Percentiles rank a stretch among this genome's conserved stretches.
Conservation (phyloP, 1,140 invertebrate species). For the Pemphigus obesinymphae region DNA sequence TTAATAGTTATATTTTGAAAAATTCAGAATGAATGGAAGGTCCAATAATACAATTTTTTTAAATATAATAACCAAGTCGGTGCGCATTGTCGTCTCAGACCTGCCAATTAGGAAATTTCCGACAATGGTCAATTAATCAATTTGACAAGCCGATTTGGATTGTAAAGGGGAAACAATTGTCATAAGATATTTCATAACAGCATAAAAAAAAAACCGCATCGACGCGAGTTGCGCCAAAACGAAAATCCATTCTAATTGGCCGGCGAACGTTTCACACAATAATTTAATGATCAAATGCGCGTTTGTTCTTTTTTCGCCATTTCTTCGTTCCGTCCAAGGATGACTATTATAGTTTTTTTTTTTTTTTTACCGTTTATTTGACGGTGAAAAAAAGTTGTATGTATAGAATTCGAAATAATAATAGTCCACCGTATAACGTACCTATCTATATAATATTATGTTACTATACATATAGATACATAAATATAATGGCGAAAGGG, state of each 20-base stretch:
- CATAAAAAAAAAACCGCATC: neutral
- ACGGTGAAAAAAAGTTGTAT: no score
- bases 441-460: no score
- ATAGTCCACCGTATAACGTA: no score
- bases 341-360: neutral
- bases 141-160: neutral
- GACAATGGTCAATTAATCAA: constrained; percentile 9
- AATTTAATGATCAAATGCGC: neutral
- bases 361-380: neutral
- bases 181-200: neutral
- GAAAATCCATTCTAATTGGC: constrained; percentile 17
- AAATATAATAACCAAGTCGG: neutral
- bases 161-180: neutral
- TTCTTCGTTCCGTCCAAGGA: neutral
- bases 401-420: no score
- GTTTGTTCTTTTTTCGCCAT: neutral
- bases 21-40: no score
- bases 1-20: no score
- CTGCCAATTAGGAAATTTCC: neutral
- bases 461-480: no score
- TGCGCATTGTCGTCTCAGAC: neutral
- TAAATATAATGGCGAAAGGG: no score
- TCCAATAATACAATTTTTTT: no score
- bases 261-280: neutral
- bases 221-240: neutral